Evolutionary conservation across 2,888 invertebrate genomes (phyloP), one percentile per base, ranked within the genome.

Genomic region (Cerastis rubricosa): DNA sequence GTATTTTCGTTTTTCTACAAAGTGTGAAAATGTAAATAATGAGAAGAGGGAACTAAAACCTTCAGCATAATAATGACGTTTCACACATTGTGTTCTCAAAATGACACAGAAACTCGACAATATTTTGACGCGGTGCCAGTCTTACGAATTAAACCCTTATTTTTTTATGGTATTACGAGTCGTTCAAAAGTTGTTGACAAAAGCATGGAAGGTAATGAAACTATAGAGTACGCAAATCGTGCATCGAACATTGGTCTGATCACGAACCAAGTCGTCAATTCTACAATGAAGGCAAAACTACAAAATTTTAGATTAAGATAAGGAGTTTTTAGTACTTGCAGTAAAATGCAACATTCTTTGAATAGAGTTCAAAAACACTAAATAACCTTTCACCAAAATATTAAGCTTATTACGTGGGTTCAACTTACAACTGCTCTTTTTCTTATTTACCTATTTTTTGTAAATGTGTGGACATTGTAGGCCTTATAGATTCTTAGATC

Each of bases 181-280:
- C 49, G 43, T n/a, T 40, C 35, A 54, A 5, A 25, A 47, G 19
- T 47, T 67, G 75, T 78, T 67, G 59, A 74, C 19, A 49, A 51
- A 35, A 75, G 49, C 14, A 49, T 6, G 49, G 29, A 63, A 63
- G n/a, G 40, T 68, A 68, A 68, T 45, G 17, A 19, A 51, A 66
- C 66, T 59, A 59, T 76, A 40, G 69, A 79, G 59, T 47, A n/a
- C 25, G 51, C 25, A 35, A 57, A 59, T 65, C 49, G 57, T 69
- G 63, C 76, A 57, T 45, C 25, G 67, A 82, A 68, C 83, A 19
- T 57, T 49, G 49, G 3, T 65, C 49, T 49, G 59, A 68, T 45
- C 76, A 49, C 67, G 63, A 79, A 57, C 4, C 25, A 65, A 57
- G 79, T 81, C 67, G 49, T 80, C 51, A 71, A 49, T 57, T 64